Evolutionary conservation across 2,888 invertebrate genomes (phyloP).

Genomic region (Eupeodes latifasciatus): DNA sequence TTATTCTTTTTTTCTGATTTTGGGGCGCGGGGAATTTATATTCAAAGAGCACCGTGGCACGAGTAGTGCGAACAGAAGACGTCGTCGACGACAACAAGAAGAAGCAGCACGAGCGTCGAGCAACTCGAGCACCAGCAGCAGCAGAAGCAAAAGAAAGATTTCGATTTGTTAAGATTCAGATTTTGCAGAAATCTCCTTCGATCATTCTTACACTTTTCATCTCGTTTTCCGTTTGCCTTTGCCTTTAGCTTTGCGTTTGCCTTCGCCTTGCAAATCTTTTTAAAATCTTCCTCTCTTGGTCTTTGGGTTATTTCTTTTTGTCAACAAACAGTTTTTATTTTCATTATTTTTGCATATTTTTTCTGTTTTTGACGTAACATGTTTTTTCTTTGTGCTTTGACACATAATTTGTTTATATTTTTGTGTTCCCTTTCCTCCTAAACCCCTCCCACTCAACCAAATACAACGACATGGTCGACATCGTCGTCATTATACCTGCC

Average conservation of each 20-base stretch:
- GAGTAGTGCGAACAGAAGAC: not conserved
- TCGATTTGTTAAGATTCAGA: slow-evolving; percentile 6
- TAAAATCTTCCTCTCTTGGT: slow-evolving; percentile 33
- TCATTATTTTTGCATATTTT: slow-evolving; percentile 13
- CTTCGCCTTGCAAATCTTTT: slow-evolving; percentile 23
- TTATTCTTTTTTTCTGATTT: not conserved
- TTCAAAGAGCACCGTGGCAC: not conserved
- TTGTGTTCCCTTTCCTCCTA: not conserved
- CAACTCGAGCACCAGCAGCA: no score
- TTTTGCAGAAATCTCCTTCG: slow-evolving; percentile 33
- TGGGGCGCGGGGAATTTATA: not conserved
- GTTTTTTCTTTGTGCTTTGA: slow-evolving; percentile 46
- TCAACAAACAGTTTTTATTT: slow-evolving; percentile 47
- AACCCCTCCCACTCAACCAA: not conserved
- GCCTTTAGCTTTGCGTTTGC: not conserved
- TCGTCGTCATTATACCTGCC: not conserved
- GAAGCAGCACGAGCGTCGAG: not conserved
- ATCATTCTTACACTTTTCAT: slow-evolving; percentile 22
- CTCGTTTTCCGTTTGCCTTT: not conserved
- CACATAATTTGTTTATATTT: slow-evolving; percentile 63
- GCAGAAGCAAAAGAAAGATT: not conserved
- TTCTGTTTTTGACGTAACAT: slow-evolving; percentile 21
- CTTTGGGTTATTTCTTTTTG: slow-evolving; percentile 35
- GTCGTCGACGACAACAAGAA: not conserved
- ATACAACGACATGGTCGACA: not conserved